phyloP scores from a whole-genome alignment of 1,140 invertebrate genomes.

The Acyrthosiphon pisum region DNA sequence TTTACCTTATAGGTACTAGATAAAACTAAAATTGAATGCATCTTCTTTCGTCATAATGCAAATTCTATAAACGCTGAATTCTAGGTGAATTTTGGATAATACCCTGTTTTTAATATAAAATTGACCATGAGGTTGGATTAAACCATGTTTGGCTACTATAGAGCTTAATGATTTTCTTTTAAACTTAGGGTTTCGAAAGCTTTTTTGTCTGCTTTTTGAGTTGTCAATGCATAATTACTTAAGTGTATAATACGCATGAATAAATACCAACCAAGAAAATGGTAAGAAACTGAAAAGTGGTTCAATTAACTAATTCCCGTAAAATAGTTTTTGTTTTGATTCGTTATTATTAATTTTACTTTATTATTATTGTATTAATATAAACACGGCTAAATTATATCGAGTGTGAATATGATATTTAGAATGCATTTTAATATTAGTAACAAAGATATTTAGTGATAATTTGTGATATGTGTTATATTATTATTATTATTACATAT shows the following conservation, averaged over 20 bases:
- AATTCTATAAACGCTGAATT: background rate
- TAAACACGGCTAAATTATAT: background rate
- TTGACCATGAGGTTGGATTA: background rate
- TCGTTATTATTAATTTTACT: background rate
- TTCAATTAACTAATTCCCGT: background rate
- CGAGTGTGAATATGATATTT: background rate
- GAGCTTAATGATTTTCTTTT: background rate
- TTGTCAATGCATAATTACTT: slow-evolving; percentile 25
- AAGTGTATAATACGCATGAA: background rate
- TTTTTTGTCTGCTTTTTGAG: background rate
- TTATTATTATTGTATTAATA: background rate
- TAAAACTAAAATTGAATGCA: background rate
- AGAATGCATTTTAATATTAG: background rate
- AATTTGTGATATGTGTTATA: background rate
- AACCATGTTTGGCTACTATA: background rate
- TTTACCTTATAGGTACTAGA: background rate
- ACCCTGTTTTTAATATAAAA: background rate
- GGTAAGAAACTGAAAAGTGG: background rate
- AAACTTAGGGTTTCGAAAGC: background rate
- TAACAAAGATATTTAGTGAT: background rate
- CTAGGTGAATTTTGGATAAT: background rate
- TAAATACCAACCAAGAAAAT: background rate
- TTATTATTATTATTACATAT: background rate
- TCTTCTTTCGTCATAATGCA: background rate
- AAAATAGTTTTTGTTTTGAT: background rate